Conservation (phyloP, 1,140 invertebrate genomes). For the Marisa cornuarietis region DNA sequence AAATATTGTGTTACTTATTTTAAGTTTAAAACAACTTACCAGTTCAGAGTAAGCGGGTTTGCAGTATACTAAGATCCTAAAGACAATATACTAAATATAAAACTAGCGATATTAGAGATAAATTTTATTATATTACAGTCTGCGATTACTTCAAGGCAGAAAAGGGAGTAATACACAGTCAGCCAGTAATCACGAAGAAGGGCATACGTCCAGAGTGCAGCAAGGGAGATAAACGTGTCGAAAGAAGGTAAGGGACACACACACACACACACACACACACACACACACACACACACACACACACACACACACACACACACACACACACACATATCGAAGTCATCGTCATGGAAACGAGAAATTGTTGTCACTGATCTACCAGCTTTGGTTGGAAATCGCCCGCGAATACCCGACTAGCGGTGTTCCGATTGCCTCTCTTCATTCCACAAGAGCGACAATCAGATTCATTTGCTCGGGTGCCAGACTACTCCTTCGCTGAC, state of each 20-base stretch:
- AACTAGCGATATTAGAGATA: neutral
- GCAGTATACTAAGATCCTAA: neutral
- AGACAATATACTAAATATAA: neutral
- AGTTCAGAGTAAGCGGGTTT: neutral
- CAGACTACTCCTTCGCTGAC: no score
- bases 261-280: neutral
- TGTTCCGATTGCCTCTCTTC: no score
- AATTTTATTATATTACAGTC: neutral
- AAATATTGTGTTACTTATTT: neutral
- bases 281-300: neutral
- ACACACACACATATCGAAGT: neutral
- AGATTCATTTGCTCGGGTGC: no score
- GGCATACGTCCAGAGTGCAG: no score
- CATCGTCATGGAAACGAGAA: no score
- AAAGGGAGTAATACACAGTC: neutral
- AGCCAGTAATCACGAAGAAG: no score
- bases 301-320: neutral
- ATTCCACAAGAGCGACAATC: no score
- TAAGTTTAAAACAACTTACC: neutral
- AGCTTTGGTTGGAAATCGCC: no score
- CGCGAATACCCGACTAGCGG: no score
- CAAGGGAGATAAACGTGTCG: no score
- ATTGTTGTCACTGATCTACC: no score
- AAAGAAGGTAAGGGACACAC: no score
- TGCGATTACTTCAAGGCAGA: neutral